A percentile compares a stretch with the other conserved stretches of the same genome.
phyloP scores from a whole-genome alignment of 2,113 vertebrate genomes.

The Rynchops niger region DNA sequence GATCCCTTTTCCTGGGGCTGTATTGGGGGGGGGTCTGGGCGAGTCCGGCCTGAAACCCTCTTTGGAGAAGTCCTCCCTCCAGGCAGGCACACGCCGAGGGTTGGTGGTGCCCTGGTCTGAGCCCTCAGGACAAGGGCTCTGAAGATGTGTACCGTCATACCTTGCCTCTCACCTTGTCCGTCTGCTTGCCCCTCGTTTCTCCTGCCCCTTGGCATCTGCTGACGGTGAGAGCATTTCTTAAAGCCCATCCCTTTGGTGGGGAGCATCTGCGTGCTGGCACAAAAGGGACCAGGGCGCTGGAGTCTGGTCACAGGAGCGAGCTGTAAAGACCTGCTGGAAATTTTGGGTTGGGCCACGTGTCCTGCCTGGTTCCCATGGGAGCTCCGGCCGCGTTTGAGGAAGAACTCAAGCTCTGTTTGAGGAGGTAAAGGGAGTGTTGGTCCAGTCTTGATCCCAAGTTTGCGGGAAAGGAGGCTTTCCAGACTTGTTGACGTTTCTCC shows the following conservation, averaged over 20 bases:
- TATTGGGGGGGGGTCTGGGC: accelerated
- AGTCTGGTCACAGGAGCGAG: background rate
- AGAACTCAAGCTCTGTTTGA: background rate
- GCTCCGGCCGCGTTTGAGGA: background rate
- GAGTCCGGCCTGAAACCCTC: background rate
- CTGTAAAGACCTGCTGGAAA: background rate
- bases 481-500: background rate
- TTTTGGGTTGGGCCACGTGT: background rate
- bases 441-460: background rate
- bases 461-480: background rate
- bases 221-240: background rate
- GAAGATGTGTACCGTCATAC: accelerated
- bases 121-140: background rate
- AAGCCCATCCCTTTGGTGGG: background rate
- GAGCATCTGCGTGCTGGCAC: accelerated
- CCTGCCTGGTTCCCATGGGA: accelerated
- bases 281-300: background rate
- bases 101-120: background rate
- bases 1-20: background rate
- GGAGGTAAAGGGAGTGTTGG: background rate
- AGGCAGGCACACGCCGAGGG: accelerated
- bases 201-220: background rate
- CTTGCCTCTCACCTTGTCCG: background rate
- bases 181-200: background rate
- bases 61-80: background rate